Percentiles rank a stretch among this genome's conserved stretches.
Evolutionary conservation across 2,888 invertebrate species (phyloP).

Genomic region (Pristionchus mayeri): DNA sequence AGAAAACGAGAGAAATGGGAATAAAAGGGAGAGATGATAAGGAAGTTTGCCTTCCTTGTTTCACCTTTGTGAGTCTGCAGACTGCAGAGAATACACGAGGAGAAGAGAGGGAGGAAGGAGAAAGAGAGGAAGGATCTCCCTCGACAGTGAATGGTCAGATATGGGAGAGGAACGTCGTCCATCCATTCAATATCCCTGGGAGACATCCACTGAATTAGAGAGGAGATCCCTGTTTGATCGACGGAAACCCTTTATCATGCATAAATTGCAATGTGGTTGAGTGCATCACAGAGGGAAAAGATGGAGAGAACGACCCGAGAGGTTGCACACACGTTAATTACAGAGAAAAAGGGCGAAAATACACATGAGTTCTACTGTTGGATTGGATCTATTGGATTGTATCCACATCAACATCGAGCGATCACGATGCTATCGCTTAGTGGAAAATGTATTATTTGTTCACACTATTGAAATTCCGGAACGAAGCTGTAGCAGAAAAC

Average conservation of each 20-base stretch:
- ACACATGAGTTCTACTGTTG: too few species aligned
- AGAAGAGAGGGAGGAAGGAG: too few species aligned
- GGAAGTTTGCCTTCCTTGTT: slow-evolving; percentile 30
- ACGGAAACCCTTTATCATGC: background rate
- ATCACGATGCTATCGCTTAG: too few species aligned
- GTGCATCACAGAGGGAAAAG: background rate
- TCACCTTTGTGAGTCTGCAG: background rate
- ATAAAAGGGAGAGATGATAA: slow-evolving; percentile 9
- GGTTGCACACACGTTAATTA: too few species aligned
- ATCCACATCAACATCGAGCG: too few species aligned
- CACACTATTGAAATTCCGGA: too few species aligned
- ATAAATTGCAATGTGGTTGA: background rate
- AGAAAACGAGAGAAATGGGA: background rate
- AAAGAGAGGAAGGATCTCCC: too few species aligned
- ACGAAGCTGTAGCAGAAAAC: too few species aligned
- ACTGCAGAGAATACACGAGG: background rate
- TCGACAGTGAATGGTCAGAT: too few species aligned
- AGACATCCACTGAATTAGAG: background rate
- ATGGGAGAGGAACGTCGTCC: background rate
- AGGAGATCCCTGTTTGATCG: background rate
- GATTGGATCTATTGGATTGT: too few species aligned
- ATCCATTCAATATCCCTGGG: background rate
- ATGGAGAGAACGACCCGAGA: background rate
- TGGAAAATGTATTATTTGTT: too few species aligned
- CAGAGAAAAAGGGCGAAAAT: too few species aligned